These are phyloP conservation scores for Pollenia griseotomentosa DNA, from an alignment of 2,888 invertebrate genomes.

Conservation along the genomic window DNA sequence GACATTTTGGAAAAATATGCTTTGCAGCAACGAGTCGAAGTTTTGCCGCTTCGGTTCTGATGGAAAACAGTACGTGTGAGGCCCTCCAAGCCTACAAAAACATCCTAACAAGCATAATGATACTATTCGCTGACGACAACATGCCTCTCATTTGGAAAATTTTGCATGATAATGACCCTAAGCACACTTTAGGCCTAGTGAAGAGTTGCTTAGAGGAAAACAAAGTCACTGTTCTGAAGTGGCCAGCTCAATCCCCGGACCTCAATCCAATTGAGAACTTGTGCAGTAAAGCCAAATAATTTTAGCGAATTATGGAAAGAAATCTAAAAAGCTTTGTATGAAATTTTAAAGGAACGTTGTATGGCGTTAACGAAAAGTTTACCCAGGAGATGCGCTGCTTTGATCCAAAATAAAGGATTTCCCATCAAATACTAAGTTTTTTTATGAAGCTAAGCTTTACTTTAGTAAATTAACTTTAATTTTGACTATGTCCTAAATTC, in stretches of 20 bases:
- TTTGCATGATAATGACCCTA: neutral
- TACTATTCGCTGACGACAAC: too few relatives aligned
- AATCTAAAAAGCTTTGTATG: slow-evolving; percentile 9
- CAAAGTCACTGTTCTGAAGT: neutral
- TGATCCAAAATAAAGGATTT: neutral
- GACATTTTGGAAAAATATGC: neutral
- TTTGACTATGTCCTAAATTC: slow-evolving; percentile 32
- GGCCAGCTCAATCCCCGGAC: neutral
- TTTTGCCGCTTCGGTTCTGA: neutral
- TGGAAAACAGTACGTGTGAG: neutral
- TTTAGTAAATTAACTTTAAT: slow-evolving; percentile 26
- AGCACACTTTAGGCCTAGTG: slow-evolving; percentile 37
- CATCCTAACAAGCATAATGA: too few relatives aligned
- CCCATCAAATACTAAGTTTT: slow-evolving; percentile 12
- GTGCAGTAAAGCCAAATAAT: neutral
- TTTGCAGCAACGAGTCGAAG: neutral
- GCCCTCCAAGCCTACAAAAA: slow-evolving; percentile 2
- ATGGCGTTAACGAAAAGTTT: neutral
- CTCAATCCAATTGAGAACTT: slow-evolving; percentile 14
- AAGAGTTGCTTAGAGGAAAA: slow-evolving; percentile 11
- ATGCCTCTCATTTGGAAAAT: slow-evolving; percentile 18
- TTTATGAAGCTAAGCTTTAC: slow-evolving; percentile 27
- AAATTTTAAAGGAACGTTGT: slow-evolving; percentile 23
- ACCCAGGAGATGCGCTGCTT: neutral
- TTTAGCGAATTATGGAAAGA: neutral